Base-by-base conservation (phyloP, 2,797 vertebrate species). In the Sternotherus odoratus region DNA sequence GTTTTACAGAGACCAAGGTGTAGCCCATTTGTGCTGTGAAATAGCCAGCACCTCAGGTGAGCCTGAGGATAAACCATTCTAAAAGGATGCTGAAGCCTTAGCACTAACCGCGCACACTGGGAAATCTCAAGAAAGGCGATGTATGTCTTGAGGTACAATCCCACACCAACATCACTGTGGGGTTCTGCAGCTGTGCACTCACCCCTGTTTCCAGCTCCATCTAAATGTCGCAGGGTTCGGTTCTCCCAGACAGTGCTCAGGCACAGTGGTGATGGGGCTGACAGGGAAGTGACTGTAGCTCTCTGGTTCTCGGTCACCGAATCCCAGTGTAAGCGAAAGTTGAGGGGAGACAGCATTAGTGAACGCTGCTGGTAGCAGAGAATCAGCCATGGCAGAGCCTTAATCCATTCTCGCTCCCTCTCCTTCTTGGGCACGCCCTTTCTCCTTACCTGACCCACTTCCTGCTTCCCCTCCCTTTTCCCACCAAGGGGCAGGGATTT, bases 11-110 rank as follows among this genome's bases (percentile, higher is more conserved):
- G 87, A 75, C 19, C 7, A 69, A 63, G 33, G 24, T 30, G 63
- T 57, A 82, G 12, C 30, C 33, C 1, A 2, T 1, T 43, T 11
- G 4, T 93, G 16, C 36, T 57, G 66, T 50, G 11, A n/a, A 43
- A 28, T 6, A 82, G 28, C 30, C 86, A 5, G 1, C 17, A 79
- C 39, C 1, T 6, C 16, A 77, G 10, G 12, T 63, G 54, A 90
- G 2, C 48, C 46, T 82, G 82, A 81, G 49, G 4, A 48, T 6
- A 63, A 21, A 79, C 2, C 5, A 21, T 86, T 90, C 51, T 74
- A 79, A 63, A 60, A 85, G 3, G 16, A 7, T 46, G 8, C 3
- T 0, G 0, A 12, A 63, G 17, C 5, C 60, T 54, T 90, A 60
- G 57, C 69, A 8, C 4, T 49, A 21, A 9, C 79, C 16, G 82